Evolutionary conservation across 2,888 invertebrate genomes (phyloP), one percentile per base, ranked within the genome.

Genomic region (Melanostoma mellinum): DNA sequence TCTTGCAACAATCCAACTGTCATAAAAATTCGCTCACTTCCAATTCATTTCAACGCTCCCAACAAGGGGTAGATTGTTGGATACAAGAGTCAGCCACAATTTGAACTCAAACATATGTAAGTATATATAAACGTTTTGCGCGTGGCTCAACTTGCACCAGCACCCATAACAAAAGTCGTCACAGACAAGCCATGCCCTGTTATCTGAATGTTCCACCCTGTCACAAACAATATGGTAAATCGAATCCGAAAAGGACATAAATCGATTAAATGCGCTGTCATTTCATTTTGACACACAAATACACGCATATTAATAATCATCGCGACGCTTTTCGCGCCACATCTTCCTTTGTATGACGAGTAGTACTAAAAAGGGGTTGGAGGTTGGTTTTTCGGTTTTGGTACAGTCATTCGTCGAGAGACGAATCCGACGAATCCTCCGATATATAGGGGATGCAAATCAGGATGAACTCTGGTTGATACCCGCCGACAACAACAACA

Each of bases 191-290:
- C 71, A 60, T 48, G 77, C 60, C 78, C 78, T 77, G 77, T 77
- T 82, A 77, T 81, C 81, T 48, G 42, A 68, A 61, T 68, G 77
- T 82, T 82, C 77, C 81, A 82, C 81, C 73, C 77, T 73, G 82
- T 85, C 82, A 71, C 82, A 48, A 67, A 50, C 85, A 86, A 86
- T 86, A 75, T 85, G 85, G 65, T 85, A 81, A 86, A 86, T 87
- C 86, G 82, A 84, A 79, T 79, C 68, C 58, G 63, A 75, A 87
- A 87, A 87, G 86, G 78, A 82, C 85, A 88, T 89, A 88, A 88
- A 89, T 89, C 89, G 89, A 89, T 89, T 88, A 89, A 88, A 89
- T 87, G 87, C 86, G 86, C 89, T 89, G 89, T 89, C 89, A 88
- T 88, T 88, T 88, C 87, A 86, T 88, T 89, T 89, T 89, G 88